Base-by-base conservation (phyloP, 1,140 invertebrate genomes). In the Meloidogyne exigua region DNA sequence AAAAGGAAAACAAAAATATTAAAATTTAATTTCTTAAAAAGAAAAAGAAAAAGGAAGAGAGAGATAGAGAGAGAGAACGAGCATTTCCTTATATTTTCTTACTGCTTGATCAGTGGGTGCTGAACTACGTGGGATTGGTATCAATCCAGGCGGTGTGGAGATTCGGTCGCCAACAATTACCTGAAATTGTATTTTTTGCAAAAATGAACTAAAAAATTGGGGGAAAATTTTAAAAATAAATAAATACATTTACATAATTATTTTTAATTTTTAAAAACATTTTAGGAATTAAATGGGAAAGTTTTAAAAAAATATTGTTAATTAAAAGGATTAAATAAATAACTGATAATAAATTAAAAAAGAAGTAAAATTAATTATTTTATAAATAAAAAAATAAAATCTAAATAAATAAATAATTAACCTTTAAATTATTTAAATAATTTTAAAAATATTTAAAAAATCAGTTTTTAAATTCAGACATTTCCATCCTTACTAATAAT, bases 81-180 rank as follows among this genome's bases (percentile, higher is more conserved):
- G 57, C 23, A 70, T 32, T 68, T 26, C 75, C 75, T 32, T 32
- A 32, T 67, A 39, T 32, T 13, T 32, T 77, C 82, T 86, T 87
- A 85, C 84, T 66, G 85, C 83, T 86, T 85, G 84, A 79, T 85
- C 84, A 67, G 84, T 85, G 42, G 84, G 84, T 71, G 83, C 81
- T 65, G 77, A 81, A 79, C 85, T 87, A 67, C 83, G 84, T 39
- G 84, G 84, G 67, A 85, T 84, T 62, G 84, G 85, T 69, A 85
- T 85, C 68, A 85, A 79, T 68, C 49, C 49, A 57, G 49, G 49
- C 49, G 77, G 79, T 42, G 85, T 81, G 68, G 85, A 80, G 36
- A 36, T 28, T 63, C 83, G 81, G 63, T 87, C 82, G 68, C 84
- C 84, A 80, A 84, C 84, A 78, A 85, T 85, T 71, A 84, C 85